Conservation (phyloP, 2,113 vertebrate species). For the Chunga burmeisteri region DNA sequence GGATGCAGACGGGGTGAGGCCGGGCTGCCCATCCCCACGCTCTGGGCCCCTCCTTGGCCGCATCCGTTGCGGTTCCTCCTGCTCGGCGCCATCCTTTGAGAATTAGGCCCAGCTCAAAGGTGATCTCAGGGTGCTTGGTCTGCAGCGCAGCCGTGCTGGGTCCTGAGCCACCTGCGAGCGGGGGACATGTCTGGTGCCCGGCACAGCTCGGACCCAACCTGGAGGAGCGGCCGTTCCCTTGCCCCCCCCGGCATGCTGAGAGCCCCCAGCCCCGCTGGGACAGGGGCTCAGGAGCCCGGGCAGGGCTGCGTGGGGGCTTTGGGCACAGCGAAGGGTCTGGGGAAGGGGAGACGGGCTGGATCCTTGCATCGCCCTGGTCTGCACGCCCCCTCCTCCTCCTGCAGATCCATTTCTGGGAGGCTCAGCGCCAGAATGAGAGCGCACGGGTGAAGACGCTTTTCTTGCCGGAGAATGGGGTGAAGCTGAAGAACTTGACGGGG, state of each 20-base stretch:
- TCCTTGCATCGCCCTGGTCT: accelerated
- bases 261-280: neutral
- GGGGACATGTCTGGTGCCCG: accelerated
- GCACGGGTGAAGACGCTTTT: slow-evolving; percentile 87
- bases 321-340: neutral
- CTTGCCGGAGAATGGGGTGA: slow-evolving; percentile 87
- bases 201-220: neutral
- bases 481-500: slow-evolving; percentile 94
- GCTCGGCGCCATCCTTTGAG: neutral
- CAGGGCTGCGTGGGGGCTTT: accelerated
- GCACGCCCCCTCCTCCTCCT: neutral
- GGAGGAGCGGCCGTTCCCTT: too few relatives aligned
- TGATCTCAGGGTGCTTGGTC: accelerated
- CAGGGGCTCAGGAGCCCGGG: neutral
- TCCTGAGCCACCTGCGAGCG: accelerated
- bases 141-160: accelerated
- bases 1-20: neutral
- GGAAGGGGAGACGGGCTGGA: accelerated
- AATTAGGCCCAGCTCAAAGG: neutral
- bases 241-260: accelerated
- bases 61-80: neutral
- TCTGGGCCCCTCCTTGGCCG: too few relatives aligned
- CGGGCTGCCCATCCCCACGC: neutral
- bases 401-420: slow-evolving; percentile 96
- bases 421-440: slow-evolving; percentile 83